Percentiles rank a stretch among this genome's conserved stretches.
phyloP scores from a whole-genome alignment of 2,888 invertebrate species.

The Oxycera nigricornis region DNA sequence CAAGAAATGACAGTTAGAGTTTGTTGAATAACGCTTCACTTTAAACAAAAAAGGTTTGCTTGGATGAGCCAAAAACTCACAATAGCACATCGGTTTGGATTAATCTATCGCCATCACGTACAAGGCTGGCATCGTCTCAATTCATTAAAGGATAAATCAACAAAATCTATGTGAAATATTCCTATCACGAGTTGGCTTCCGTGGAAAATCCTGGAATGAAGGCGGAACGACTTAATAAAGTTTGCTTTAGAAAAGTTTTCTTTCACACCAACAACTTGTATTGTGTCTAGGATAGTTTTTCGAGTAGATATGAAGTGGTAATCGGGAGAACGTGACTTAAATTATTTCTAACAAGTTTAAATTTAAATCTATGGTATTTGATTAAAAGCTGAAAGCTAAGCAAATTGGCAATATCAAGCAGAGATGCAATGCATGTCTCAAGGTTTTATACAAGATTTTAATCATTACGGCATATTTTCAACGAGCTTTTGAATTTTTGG shows the following conservation, averaged over 20 bases:
- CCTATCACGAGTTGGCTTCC: not conserved
- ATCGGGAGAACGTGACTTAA: constrained; percentile 27
- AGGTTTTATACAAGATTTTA: too few species aligned
- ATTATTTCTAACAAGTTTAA: constrained; percentile 1
- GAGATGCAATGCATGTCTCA: too few species aligned
- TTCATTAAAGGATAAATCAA: not conserved
- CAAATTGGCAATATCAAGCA: too few species aligned
- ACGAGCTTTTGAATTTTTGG: too few species aligned
- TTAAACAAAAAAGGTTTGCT: too few species aligned
- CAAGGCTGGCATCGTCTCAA: not conserved
- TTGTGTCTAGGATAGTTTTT: constrained; percentile 11
- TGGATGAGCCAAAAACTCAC: too few species aligned
- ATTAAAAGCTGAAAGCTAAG: too few species aligned
- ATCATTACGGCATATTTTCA: too few species aligned
- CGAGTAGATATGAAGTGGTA: constrained; percentile 26
- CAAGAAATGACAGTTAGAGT: too few species aligned
- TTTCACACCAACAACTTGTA: not conserved
- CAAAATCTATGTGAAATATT: not conserved
- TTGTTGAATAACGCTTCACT: too few species aligned
- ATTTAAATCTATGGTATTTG: constrained; percentile 11
- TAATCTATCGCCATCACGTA: too few species aligned
- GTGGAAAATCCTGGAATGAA: not conserved
- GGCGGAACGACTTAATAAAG: constrained; percentile 10
- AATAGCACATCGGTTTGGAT: too few species aligned
- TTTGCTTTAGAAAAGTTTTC: constrained; percentile 18